Percentiles rank a stretch among this genome's conserved stretches.
Conservation (phyloP, 92 coral and sea anemone genomes). For the Phenganax stokvisi region DNA sequence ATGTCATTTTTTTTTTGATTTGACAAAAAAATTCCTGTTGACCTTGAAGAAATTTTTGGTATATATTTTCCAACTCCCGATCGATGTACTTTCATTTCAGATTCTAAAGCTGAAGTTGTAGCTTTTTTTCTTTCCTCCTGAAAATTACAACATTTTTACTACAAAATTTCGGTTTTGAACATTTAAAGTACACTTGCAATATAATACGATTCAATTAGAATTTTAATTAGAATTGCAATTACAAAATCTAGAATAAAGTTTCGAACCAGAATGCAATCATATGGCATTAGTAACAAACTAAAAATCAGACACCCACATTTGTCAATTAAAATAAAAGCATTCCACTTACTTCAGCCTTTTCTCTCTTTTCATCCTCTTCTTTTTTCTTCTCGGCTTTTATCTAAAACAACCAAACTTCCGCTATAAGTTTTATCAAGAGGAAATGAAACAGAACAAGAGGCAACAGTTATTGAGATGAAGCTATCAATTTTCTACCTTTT, state of each 20-base stretch:
- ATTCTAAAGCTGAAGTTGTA: constrained; percentile 61
- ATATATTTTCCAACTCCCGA: constrained; percentile 97
- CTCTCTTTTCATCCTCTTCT: constrained; percentile 65
- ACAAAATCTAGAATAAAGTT: not conserved
- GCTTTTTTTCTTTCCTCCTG: constrained; percentile 75
- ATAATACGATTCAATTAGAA: too few species aligned
- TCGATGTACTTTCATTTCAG: constrained; percentile 78
- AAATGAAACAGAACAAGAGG: not conserved
- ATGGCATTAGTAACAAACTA: too few species aligned
- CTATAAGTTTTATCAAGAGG: not conserved
- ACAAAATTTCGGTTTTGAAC: not conserved
- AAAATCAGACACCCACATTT: too few species aligned
- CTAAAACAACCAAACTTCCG: constrained; percentile 40
- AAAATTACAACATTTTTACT: not conserved
- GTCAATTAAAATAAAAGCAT: too few species aligned
- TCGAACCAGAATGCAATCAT: not conserved
- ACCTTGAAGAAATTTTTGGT: constrained; percentile 54
- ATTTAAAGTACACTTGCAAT: not conserved
- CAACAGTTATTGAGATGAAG: too few species aligned
- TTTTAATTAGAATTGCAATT: too few species aligned
- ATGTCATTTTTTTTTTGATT: too few species aligned
- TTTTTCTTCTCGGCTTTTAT: constrained; percentile 73
- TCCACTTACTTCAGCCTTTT: constrained; percentile 46
- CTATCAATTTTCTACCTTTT: constrained; percentile 51
- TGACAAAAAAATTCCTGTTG: not conserved